A percentile compares a stretch with the other conserved stretches of the same genome.
Conservation (phyloP, 2,888 invertebrate species). For the Acheta domesticus region DNA sequence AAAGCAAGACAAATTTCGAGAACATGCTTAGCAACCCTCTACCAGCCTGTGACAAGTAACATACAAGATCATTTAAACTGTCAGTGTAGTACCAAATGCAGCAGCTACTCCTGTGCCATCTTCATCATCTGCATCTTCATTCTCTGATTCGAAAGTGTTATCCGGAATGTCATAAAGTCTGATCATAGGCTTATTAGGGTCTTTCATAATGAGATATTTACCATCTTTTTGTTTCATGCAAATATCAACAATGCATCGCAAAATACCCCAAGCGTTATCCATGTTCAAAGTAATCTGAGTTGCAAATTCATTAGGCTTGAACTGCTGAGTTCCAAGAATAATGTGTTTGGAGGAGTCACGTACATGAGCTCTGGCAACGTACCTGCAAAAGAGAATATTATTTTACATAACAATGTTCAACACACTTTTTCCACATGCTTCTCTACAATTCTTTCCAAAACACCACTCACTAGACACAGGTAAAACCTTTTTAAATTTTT, state of each 20-base stretch:
- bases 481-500: too few species aligned
- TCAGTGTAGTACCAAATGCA: not conserved
- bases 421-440: not conserved
- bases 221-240: slow-evolving; percentile 97
- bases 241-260: slow-evolving; percentile 94
- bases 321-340: slow-evolving; percentile 94
- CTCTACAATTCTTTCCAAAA: not conserved
- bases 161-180: slow-evolving; percentile 97
- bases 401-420: not conserved
- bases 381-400: slow-evolving; percentile 50
- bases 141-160: slow-evolving; percentile 96
- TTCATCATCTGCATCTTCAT: slow-evolving; percentile 82
- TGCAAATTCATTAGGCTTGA: slow-evolving; percentile 97
- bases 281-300: slow-evolving; percentile 97
- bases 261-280: slow-evolving; percentile 99
- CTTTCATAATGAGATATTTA: slow-evolving; percentile 93
- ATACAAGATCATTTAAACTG: not conserved
- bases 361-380: slow-evolving; percentile 92
- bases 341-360: slow-evolving; percentile 95
- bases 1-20: not conserved
- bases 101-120: slow-evolving; percentile 40
- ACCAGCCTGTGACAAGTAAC: not conserved
- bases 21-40: not conserved
- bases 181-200: slow-evolving; percentile 97
- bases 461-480: not conserved